Percentiles rank a stretch among this genome's conserved stretches.
These are phyloP conservation scores for Acanthopagrus latus DNA, from an alignment of 2,797 vertebrate species.

Conservation along the genomic window DNA sequence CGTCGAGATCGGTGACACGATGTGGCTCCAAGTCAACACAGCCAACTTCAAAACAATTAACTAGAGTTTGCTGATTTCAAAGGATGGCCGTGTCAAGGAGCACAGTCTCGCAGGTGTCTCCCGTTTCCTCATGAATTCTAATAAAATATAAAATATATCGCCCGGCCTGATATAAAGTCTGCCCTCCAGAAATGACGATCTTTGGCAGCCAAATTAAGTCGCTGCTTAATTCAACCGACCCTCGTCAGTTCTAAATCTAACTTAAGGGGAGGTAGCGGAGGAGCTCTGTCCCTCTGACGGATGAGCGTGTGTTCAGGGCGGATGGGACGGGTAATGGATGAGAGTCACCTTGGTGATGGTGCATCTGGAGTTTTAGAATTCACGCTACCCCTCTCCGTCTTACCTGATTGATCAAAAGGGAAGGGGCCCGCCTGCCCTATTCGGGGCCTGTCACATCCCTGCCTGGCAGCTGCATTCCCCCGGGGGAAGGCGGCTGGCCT, in stretches of 20 bases:
- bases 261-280: constrained; percentile 44
- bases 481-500: constrained; percentile 43
- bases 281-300: constrained; percentile 61
- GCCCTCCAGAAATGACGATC: constrained; percentile 48
- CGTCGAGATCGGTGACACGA: background rate
- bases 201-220: constrained; percentile 46
- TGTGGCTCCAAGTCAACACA: background rate
- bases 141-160: background rate
- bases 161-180: constrained; percentile 27
- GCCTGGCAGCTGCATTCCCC: constrained; percentile 68
- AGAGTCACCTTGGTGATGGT: constrained; percentile 77
- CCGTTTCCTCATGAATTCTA: constrained; percentile 18
- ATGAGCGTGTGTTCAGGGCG: constrained; percentile 61
- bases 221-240: constrained; percentile 46
- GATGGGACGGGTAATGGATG: constrained; percentile 62
- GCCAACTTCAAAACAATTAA: background rate
- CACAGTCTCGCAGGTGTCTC: constrained; percentile 10
- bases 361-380: constrained; percentile 80
- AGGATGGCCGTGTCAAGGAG: background rate
- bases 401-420: constrained; percentile 82
- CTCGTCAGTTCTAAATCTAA: constrained; percentile 48
- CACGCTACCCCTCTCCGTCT: constrained; percentile 60
- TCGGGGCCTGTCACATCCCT: constrained; percentile 64
- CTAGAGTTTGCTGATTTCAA: constrained; percentile 1
- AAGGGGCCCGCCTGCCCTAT: constrained; percentile 70